These are phyloP conservation scores for Acanthosepion lycidas DNA, from an alignment of 2,888 invertebrate genomes.

Conservation along the genomic window DNA sequence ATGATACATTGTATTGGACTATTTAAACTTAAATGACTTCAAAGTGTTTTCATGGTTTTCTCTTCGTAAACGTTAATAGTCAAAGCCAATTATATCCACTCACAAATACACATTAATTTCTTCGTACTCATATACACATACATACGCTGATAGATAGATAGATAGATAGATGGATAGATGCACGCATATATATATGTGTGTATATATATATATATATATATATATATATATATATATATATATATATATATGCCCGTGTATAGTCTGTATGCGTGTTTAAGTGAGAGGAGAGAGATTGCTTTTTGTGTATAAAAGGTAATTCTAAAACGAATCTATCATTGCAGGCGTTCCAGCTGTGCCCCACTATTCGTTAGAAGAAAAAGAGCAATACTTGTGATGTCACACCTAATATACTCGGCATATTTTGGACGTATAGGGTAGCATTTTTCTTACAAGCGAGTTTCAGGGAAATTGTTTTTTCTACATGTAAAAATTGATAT, in stretches of 20 bases:
- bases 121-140: neutral
- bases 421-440: neutral
- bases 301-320: neutral
- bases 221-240: neutral
- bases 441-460: neutral
- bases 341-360: neutral
- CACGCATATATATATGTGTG: neutral
- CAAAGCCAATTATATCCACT: neutral
- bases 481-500: neutral
- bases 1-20: constrained; percentile 33
- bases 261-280: neutral
- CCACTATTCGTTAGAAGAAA: neutral
- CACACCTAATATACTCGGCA: neutral
- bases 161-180: neutral
- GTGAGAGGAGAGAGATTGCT: neutral
- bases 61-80: neutral
- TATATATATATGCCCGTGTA: neutral
- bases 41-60: neutral
- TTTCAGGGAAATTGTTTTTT: neutral
- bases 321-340: neutral
- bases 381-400: too few relatives aligned
- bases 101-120: neutral
- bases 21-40: neutral
- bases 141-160: neutral
- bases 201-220: neutral